phyloP scores from a whole-genome alignment of 2,113 vertebrate genomes.

The Stercorarius parasiticus region DNA sequence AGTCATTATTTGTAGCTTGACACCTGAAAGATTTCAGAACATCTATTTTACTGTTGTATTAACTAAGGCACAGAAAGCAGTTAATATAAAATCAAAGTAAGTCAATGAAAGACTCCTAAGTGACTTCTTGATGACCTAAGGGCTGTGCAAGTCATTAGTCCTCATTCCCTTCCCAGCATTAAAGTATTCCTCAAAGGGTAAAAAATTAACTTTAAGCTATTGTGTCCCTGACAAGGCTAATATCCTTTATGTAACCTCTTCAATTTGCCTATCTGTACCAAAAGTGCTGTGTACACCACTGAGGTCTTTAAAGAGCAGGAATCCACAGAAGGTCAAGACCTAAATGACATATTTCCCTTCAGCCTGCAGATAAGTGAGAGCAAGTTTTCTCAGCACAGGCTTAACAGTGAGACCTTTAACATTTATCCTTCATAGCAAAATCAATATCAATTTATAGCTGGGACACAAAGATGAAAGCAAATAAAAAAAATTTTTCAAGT shows the following conservation, averaged over 20 bases:
- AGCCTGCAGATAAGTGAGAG: background rate
- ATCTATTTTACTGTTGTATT: background rate
- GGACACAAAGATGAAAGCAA: background rate
- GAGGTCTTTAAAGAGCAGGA: background rate
- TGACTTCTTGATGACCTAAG: background rate
- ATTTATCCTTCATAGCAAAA: conserved; percentile 26
- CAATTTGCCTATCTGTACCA: background rate
- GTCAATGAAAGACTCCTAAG: background rate
- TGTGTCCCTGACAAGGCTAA: background rate
- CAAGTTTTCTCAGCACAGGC: background rate
- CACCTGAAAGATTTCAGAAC: background rate
- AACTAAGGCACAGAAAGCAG: background rate
- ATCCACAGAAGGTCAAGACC: background rate
- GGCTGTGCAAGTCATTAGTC: background rate
- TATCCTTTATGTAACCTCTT: background rate
- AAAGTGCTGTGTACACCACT: background rate
- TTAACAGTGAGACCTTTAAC: background rate
- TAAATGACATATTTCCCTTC: background rate
- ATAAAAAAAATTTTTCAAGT: background rate
- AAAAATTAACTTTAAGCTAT: background rate
- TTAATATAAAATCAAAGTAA: background rate
- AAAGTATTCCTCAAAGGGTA: background rate
- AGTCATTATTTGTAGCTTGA: background rate
- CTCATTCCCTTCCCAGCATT: background rate
- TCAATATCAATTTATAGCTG: background rate